phyloP scores from a whole-genome alignment of 2,113 vertebrate genomes.

The Peromyscus leucopus region DNA sequence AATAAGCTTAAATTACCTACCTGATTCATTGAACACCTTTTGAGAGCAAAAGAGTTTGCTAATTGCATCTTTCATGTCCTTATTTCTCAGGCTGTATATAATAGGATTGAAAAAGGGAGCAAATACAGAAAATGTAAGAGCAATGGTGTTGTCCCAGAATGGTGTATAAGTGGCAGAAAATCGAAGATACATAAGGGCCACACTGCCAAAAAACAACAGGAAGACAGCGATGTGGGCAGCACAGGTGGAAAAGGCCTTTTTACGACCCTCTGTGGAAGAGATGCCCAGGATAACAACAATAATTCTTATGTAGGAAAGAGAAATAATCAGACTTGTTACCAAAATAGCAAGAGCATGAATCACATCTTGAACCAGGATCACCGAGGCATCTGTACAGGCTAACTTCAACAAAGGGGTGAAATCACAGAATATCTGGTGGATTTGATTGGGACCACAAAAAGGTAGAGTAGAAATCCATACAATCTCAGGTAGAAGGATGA shows the following conservation, averaged over 20 bases:
- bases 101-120: slow-evolving; percentile 81
- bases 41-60: slow-evolving; percentile 54
- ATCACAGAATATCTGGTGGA: slow-evolving; percentile 82
- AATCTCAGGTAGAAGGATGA: slow-evolving; percentile 73
- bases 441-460: slow-evolving; percentile 81
- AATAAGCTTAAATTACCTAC: not conserved
- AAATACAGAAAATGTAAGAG: slow-evolving; percentile 79
- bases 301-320: slow-evolving; percentile 75
- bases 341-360: slow-evolving; percentile 70
- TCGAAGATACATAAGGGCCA: slow-evolving; percentile 81
- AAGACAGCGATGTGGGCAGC: slow-evolving; percentile 75
- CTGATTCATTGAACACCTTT: not conserved
- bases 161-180: slow-evolving; percentile 77
- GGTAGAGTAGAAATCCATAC: slow-evolving; percentile 77
- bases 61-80: slow-evolving; percentile 79
- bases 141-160: slow-evolving; percentile 73
- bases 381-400: slow-evolving; percentile 74
- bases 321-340: slow-evolving; percentile 66
- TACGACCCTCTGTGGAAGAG: slow-evolving; percentile 48
- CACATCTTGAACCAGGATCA: slow-evolving; percentile 71
- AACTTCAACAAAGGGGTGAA: slow-evolving; percentile 73
- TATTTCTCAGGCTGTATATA: slow-evolving; percentile 83
- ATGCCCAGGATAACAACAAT: slow-evolving; percentile 72
- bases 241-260: slow-evolving; percentile 78
- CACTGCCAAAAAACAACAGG: slow-evolving; percentile 75